Evolutionary conservation across 2,797 vertebrate species (phyloP), one percentile per base, ranked within the genome.

Genomic region (Microhierax caerulescens): DNA sequence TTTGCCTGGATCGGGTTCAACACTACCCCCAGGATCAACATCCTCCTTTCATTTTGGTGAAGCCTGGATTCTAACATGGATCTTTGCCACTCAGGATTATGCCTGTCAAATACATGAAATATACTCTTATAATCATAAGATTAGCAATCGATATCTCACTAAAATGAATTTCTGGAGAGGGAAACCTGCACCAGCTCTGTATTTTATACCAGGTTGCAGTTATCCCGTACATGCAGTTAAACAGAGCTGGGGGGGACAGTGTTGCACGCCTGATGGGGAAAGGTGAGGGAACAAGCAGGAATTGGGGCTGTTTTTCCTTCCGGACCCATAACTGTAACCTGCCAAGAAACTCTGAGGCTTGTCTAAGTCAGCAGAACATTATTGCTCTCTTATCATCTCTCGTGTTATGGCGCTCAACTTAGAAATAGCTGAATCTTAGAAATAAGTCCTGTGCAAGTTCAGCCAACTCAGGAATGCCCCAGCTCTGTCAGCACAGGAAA

Each of bases 401-500:
- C 6, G 10, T 34, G 61, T 39, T 88, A 5, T 0, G 1, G 45
- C 28, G 0, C 65, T 80, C 3, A 1, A 54, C 89, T 48, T 70
- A 77, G 90, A 95, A 93, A 84, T 3, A 76, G 91, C 93, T 94
- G 94, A 94, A 90, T 50, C 70, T 84, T 77, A 51, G 41, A n/a
- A 94, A 90, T 5, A 34, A 89, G 77, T 76, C 86, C 77, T 36
- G 70, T 11, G 76, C 69, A 16, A 39, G 77, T 47, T 89, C 82
- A 95, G 93, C 81, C 87, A 85, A 27, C 84, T 79, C 56, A 6
- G 87, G 89, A 69, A 61, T 53, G 68, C 24, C 93, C 89, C 91
- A 63, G 87, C 91, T 47, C 91, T 81, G 91, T 56, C 94, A 97
- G 96, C 85, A 78, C 64, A 78, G 79, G 43, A 84, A 89, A 75